Conservation (phyloP, 1,140 invertebrate genomes). For the Drusus annulatus region DNA sequence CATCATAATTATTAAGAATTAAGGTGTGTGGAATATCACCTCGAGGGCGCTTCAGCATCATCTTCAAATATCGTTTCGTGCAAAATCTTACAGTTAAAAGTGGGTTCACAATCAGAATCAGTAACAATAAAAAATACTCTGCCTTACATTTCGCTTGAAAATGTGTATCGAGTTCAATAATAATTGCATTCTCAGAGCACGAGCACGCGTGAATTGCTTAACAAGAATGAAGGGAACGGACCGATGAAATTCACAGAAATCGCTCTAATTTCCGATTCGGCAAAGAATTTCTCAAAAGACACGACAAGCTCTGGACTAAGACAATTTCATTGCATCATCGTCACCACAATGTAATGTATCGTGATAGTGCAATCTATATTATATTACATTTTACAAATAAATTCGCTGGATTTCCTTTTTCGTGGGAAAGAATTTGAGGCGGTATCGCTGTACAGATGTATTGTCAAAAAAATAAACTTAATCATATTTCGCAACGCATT, state of each 20-base stretch:
- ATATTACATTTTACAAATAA: neutral
- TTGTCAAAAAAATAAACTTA: too few species aligned
- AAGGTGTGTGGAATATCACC: too few species aligned
- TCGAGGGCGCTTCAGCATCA: too few species aligned
- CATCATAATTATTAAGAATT: too few species aligned
- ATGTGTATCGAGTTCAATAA: slow-evolving; percentile 6
- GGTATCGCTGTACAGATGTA: neutral
- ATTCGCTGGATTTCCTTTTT: too few species aligned
- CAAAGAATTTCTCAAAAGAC: slow-evolving; percentile 37
- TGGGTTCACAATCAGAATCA: too few species aligned
- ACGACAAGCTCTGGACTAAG: slow-evolving; percentile 9
- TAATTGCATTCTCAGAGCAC: slow-evolving; percentile 38
- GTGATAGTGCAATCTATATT: neutral
- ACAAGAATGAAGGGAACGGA: slow-evolving; percentile 16
- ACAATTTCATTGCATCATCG: neutral
- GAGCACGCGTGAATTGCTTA: slow-evolving; percentile 44
- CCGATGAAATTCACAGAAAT: slow-evolving; percentile 18
- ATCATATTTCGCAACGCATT: too few species aligned
- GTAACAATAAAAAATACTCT: too few species aligned
- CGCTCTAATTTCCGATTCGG: slow-evolving; percentile 39
- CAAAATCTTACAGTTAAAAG: too few species aligned
- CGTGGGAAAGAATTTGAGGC: neutral
- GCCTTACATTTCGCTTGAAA: neutral
- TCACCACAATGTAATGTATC: neutral
- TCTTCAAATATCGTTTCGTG: too few species aligned